Evolutionary conservation across 2,888 invertebrate genomes (phyloP).

Genomic region (Salpingus planirostris): DNA sequence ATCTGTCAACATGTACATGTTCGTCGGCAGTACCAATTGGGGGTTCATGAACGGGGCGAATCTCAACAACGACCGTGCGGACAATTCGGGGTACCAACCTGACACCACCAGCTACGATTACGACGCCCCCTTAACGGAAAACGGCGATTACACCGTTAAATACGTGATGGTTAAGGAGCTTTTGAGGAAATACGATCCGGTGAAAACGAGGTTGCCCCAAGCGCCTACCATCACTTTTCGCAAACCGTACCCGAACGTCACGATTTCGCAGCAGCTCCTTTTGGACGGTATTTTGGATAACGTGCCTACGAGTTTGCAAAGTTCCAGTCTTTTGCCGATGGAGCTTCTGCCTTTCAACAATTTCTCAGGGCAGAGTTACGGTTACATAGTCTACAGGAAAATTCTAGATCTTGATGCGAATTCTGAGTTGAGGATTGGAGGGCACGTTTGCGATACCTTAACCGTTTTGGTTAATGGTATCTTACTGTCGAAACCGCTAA

Average conservation of each 20-base stretch:
- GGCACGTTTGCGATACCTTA: slow-evolving; percentile 45
- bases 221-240: slow-evolving; percentile 49
- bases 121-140: slow-evolving; percentile 80
- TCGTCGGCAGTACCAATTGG: slow-evolving; percentile 80
- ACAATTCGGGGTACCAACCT: slow-evolving; percentile 23
- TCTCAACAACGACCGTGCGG: slow-evolving; percentile 7
- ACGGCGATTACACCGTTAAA: slow-evolving; percentile 80
- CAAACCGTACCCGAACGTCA: slow-evolving; percentile 76
- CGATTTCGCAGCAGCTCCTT: slow-evolving; percentile 50
- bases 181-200: slow-evolving; percentile 26
- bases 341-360: slow-evolving; percentile 37
- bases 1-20: slow-evolving; percentile 84
- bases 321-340: slow-evolving; percentile 32
- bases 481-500: slow-evolving; percentile 7
- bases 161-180: slow-evolving; percentile 53
- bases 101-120: slow-evolving; percentile 59
- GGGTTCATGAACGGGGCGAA: slow-evolving; percentile 49
- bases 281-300: slow-evolving; percentile 29
- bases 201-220: slow-evolving; percentile 27
- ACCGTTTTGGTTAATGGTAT: slow-evolving; percentile 22
- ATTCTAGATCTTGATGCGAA: slow-evolving; percentile 27
- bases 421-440: slow-evolving; percentile 34
- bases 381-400: slow-evolving; percentile 47
- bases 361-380: slow-evolving; percentile 49
- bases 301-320: slow-evolving; percentile 12